Evolutionary conservation across 2,113 vertebrate species (phyloP).

Genomic region (Melanostigma gelatinosum): DNA sequence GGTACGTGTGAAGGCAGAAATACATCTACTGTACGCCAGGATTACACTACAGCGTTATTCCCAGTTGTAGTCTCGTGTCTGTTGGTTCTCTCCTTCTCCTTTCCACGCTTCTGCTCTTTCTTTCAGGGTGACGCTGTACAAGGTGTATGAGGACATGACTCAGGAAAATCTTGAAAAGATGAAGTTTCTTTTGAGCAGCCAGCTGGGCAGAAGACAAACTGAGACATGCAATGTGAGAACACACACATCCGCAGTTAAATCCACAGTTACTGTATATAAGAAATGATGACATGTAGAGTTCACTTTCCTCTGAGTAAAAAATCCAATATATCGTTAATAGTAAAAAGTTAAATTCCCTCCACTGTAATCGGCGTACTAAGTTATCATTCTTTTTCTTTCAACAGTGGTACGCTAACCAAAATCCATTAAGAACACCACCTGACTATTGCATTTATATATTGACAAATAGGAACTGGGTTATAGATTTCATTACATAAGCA

Average conservation of each 20-base stretch:
- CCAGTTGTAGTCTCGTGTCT: neutral
- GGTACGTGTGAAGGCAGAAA: slow-evolving; percentile 72
- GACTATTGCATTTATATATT: neutral
- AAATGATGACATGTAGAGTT: neutral
- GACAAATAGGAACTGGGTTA: neutral
- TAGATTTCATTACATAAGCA: neutral
- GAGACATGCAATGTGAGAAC: slow-evolving; percentile 74
- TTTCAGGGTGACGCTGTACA: slow-evolving; percentile 80
- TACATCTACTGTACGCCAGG: neutral
- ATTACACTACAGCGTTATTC: neutral
- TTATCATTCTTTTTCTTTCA: neutral
- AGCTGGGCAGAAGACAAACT: slow-evolving; percentile 59
- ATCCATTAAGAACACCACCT: neutral
- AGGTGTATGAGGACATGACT: slow-evolving; percentile 68
- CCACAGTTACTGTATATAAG: neutral
- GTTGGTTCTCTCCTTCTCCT: neutral
- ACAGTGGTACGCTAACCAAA: neutral
- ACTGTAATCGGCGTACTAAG: neutral
- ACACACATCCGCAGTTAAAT: neutral
- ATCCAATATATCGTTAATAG: neutral
- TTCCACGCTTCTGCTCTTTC: neutral
- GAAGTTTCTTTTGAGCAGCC: slow-evolving; percentile 63
- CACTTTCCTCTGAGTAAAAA: neutral
- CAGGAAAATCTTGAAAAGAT: slow-evolving; percentile 52
- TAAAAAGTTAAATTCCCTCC: neutral